Conservation (phyloP, 92 coral and sea anemone species). For the Hydrozoanthus gracilis region DNA sequence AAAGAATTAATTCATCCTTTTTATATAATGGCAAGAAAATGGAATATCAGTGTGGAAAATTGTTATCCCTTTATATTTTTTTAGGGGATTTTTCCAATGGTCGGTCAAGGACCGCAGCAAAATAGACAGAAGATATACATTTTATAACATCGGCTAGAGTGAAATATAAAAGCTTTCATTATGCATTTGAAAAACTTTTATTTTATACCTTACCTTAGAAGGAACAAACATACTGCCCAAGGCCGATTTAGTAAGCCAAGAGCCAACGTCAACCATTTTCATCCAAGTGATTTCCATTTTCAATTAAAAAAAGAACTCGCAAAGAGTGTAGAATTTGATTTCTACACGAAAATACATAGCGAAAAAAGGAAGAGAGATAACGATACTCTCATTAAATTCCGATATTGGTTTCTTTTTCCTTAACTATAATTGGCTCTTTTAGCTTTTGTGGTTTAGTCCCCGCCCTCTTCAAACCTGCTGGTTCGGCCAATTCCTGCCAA, state of each 20-base stretch:
- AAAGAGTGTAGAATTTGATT: background rate
- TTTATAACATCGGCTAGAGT: background rate
- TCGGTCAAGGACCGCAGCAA: slow-evolving; percentile 14
- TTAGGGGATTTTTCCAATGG: too few species aligned
- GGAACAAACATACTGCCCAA: slow-evolving; percentile 13
- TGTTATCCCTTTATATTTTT: too few species aligned
- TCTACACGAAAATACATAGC: background rate
- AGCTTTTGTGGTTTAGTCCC: background rate
- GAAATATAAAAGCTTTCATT: background rate
- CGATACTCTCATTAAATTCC: background rate
- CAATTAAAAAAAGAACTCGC: background rate
- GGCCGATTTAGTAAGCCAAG: background rate
- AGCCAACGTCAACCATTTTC: slow-evolving; percentile 4
- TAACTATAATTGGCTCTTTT: background rate
- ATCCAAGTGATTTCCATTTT: background rate
- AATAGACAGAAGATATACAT: slow-evolving; percentile 7
- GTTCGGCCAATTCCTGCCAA: background rate
- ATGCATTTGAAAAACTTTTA: too few species aligned
- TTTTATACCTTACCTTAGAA: background rate
- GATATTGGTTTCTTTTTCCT: background rate
- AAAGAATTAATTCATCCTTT: background rate
- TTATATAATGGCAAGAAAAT: background rate
- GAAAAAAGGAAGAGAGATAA: background rate
- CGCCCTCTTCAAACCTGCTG: background rate
- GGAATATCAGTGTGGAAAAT: background rate